Evolutionary conservation across 1,140 invertebrate species (phyloP).

Genomic region (Agraylea sexmaculata): DNA sequence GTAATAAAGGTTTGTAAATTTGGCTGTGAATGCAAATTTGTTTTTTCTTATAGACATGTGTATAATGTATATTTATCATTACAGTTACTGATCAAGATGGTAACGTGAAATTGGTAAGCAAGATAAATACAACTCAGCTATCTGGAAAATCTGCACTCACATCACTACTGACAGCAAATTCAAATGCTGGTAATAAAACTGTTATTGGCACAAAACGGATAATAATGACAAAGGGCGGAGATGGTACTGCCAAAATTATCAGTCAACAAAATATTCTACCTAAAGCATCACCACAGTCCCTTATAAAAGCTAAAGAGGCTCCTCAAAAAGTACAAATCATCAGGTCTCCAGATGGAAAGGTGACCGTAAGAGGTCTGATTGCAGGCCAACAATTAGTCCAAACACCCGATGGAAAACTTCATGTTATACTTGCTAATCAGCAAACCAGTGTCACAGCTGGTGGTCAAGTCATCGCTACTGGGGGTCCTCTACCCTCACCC

Average conservation of each 20-base stretch:
- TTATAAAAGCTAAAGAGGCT: conserved; percentile 32
- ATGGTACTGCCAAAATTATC: conserved; percentile 65
- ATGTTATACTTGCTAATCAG: conserved; percentile 53
- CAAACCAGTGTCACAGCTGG: conserved; percentile 21
- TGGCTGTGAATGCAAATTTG: conserved; percentile 2
- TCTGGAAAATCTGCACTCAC: conserved; percentile 55
- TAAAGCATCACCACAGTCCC: conserved; percentile 24
- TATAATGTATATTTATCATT: conserved; percentile 14
- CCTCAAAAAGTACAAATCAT: conserved; percentile 81
- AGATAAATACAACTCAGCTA: conserved; percentile 43
- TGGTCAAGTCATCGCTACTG: conserved; percentile 20
- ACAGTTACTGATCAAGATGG: conserved; percentile 34
- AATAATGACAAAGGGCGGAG: conserved; percentile 70
- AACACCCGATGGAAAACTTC: conserved; percentile 85
- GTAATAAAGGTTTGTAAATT: neutral
- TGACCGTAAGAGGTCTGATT: conserved; percentile 81
- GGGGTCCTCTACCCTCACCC: conserved; percentile 15
- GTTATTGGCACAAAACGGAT: conserved; percentile 58
- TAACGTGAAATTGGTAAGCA: conserved; percentile 48
- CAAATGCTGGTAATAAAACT: conserved; percentile 49
- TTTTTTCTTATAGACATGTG: too few species aligned
- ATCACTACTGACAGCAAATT: conserved; percentile 43
- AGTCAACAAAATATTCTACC: conserved; percentile 36
- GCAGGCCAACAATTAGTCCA: conserved; percentile 90
- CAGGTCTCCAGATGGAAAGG: conserved; percentile 76